Conservation (phyloP, 2,888 invertebrate species). For the Agelastica alni region DNA sequence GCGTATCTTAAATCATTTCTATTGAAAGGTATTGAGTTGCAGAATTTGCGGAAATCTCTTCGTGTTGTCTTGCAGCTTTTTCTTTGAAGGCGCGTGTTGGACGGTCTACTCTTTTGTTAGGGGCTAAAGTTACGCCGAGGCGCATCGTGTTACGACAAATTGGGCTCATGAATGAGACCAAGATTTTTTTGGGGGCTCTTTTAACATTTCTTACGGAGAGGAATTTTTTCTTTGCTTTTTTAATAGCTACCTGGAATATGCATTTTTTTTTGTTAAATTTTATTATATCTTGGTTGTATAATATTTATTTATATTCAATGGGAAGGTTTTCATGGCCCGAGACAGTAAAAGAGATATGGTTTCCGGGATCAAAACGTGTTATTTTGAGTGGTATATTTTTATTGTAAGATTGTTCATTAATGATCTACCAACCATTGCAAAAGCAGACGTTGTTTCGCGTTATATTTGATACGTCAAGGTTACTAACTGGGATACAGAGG, state of each 20-base stretch:
- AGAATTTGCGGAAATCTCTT: constrained; percentile 41
- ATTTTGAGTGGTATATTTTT: no score
- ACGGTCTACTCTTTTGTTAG: constrained; percentile 24
- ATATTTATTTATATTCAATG: no score
- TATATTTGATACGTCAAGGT: no score
- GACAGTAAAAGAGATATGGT: no score
- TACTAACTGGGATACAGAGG: no score
- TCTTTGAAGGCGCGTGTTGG: constrained; percentile 25
- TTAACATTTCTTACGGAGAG: not conserved
- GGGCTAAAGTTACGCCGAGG: constrained; percentile 26
- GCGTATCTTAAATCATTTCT: constrained; percentile 29
- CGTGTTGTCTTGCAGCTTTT: constrained; percentile 35
- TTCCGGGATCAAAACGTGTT: no score
- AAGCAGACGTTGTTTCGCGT: no score
- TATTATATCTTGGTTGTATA: no score
- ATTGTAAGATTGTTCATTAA: no score
- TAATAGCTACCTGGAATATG: not conserved
- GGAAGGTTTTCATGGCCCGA: no score
- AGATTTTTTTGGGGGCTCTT: constrained; percentile 2
- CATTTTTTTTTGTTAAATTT: no score
- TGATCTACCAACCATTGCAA: no score
- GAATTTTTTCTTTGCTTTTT: not conserved
- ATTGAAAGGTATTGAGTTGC: constrained; percentile 44
- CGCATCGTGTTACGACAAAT: constrained; percentile 27
- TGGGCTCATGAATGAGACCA: constrained; percentile 24